Percentiles rank a stretch among this genome's conserved stretches.
phyloP scores from a whole-genome alignment of 2,888 invertebrate species.

The Brassicogethes aeneus region DNA sequence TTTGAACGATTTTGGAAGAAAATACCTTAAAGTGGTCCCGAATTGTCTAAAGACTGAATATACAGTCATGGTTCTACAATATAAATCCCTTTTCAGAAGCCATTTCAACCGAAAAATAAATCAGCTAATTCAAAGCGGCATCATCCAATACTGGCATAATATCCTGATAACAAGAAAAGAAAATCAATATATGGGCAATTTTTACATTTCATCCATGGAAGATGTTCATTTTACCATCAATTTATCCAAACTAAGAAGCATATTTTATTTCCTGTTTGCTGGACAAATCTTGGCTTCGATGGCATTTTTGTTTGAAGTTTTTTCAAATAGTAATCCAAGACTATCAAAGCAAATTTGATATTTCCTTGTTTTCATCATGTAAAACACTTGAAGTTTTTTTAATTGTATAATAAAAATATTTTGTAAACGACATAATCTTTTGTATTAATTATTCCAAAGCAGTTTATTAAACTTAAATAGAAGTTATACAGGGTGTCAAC shows the following conservation, averaged over 20 bases:
- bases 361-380: too few relatives aligned
- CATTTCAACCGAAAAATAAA: constrained; percentile 15
- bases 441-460: too few relatives aligned
- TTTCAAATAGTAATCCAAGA: constrained; percentile 1
- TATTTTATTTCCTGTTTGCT: constrained; percentile 12
- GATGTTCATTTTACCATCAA: constrained; percentile 10
- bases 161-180: constrained; percentile 2
- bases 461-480: too few relatives aligned
- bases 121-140: constrained; percentile 23
- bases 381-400: too few relatives aligned
- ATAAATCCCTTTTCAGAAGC: constrained; percentile 20
- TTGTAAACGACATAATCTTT: too few relatives aligned
- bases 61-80: constrained; percentile 18
- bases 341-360: too few relatives aligned
- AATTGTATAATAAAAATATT: too few relatives aligned
- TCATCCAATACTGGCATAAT: constrained; percentile 18
- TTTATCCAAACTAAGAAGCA: constrained; percentile 14
- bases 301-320: constrained; percentile 14
- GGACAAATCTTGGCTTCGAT: constrained; percentile 14
- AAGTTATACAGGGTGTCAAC: too few relatives aligned
- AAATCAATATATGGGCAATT: constrained; percentile 6
- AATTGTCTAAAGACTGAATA: constrained; percentile 19
- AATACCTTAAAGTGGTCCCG: constrained; percentile 16
- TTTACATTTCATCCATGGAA: constrained; percentile 12
- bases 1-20: constrained; percentile 14